phyloP scores from a whole-genome alignment of 1,140 invertebrate genomes.

The Drosophila truncata region DNA sequence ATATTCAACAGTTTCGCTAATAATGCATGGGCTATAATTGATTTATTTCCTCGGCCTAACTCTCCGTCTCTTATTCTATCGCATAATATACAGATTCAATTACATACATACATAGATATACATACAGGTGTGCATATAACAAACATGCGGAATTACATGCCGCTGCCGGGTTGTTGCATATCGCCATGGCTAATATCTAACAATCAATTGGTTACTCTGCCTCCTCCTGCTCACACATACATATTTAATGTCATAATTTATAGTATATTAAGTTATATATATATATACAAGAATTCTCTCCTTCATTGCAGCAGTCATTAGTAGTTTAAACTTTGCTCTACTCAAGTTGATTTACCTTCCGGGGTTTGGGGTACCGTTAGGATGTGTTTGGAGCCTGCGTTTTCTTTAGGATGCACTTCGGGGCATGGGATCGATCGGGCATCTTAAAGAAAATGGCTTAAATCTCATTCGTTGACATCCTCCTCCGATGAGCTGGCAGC shows the following conservation, averaged over 20 bases:
- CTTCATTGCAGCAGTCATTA: constrained; percentile 20
- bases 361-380: not conserved
- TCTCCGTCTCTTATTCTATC: not conserved
- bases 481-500: constrained; percentile 86
- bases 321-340: not conserved
- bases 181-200: constrained; percentile 21
- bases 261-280: constrained; percentile 3
- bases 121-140: constrained; percentile 46
- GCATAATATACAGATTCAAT: constrained; percentile 58
- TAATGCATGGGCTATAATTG: constrained; percentile 41
- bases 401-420: constrained; percentile 74
- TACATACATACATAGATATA: constrained; percentile 72
- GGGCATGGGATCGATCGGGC: constrained; percentile 22
- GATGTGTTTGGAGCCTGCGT: constrained; percentile 60
- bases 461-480: constrained; percentile 85
- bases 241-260: constrained; percentile 29
- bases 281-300: constrained; percentile 26
- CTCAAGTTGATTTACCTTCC: constrained; percentile 18
- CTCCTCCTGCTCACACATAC: constrained; percentile 24
- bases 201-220: constrained; percentile 36
- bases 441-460: constrained; percentile 85
- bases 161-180: constrained; percentile 16
- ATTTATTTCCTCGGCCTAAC: constrained; percentile 32
- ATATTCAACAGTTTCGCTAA: constrained; percentile 47
- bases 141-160: constrained; percentile 63